Evolutionary conservation across 2,797 vertebrate genomes (phyloP).

Genomic region (Epinephelus coioides): DNA sequence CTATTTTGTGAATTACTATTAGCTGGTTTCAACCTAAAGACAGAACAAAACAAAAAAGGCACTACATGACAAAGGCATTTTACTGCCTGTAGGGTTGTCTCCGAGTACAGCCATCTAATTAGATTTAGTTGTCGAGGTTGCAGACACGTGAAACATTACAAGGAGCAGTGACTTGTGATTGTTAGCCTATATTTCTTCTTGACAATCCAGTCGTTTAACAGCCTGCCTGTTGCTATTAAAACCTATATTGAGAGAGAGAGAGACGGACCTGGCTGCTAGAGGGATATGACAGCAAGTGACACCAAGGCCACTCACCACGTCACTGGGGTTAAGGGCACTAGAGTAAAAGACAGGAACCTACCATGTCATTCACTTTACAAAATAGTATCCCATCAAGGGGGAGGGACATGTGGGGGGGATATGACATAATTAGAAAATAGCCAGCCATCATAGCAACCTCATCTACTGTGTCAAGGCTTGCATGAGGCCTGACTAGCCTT

Average conservation of each 20-base stretch:
- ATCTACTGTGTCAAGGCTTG: constrained; percentile 68
- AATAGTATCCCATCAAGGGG: constrained; percentile 49
- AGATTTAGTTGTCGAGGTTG: not conserved
- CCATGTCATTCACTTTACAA: constrained; percentile 58
- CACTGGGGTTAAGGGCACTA: constrained; percentile 29
- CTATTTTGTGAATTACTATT: not conserved
- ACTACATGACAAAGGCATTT: constrained; percentile 9
- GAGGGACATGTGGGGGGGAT: not conserved
- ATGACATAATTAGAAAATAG: constrained; percentile 70
- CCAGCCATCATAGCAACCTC: constrained; percentile 62
- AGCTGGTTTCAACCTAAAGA: not conserved
- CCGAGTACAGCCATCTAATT: constrained; percentile 21
- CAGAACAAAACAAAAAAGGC: constrained; percentile 15
- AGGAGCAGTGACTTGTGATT: constrained; percentile 6
- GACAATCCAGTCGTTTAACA: constrained; percentile 14
- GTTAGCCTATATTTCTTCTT: constrained; percentile 22
- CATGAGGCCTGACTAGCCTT: constrained; percentile 57
- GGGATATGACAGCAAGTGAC: constrained; percentile 56
- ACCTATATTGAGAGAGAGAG: constrained; percentile 9
- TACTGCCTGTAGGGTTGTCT: not conserved
- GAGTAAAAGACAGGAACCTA: constrained; percentile 43
- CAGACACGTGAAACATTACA: not conserved
- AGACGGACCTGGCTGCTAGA: constrained; percentile 14
- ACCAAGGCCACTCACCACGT: constrained; percentile 60
- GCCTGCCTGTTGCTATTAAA: constrained; percentile 19